A percentile compares a stretch with the other conserved stretches of the same genome.
phyloP scores from a whole-genome alignment of 2,113 vertebrate species.

The Mustela lutreola region DNA sequence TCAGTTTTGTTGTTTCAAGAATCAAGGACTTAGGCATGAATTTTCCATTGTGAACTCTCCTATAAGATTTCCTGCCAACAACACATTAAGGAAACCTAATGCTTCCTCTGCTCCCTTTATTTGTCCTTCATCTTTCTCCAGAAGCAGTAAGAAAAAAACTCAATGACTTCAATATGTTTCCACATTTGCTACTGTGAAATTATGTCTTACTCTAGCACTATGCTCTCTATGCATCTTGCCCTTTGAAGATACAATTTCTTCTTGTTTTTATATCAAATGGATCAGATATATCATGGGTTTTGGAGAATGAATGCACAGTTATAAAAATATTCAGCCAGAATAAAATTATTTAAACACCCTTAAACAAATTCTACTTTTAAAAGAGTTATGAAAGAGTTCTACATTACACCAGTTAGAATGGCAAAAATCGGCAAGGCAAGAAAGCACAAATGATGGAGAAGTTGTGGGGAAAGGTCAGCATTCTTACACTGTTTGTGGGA shows the following conservation, averaged over 20 bases:
- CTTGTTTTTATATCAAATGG: slow-evolving; percentile 29
- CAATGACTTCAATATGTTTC: neutral
- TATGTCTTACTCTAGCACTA: neutral
- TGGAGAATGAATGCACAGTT: neutral
- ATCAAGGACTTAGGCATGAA: neutral
- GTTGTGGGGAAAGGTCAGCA: too few relatives aligned
- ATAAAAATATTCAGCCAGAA: slow-evolving; percentile 33
- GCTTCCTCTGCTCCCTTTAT: neutral
- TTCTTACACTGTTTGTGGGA: too few relatives aligned
- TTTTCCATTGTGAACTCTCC: neutral
- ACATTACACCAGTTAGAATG: neutral
- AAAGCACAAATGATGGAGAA: too few relatives aligned
- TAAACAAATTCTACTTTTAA: slow-evolving; percentile 47
- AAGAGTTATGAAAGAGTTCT: neutral
- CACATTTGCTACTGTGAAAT: neutral
- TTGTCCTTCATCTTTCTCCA: neutral
- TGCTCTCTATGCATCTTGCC: neutral
- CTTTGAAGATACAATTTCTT: slow-evolving; percentile 8
- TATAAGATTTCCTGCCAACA: neutral
- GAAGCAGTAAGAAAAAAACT: neutral
- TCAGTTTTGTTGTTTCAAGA: slow-evolving; percentile 3
- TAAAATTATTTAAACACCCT: slow-evolving; percentile 56
- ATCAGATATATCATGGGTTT: neutral
- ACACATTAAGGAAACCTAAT: neutral
- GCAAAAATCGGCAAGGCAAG: too few relatives aligned